A percentile compares a stretch with the other conserved stretches of the same genome.
Conservation (phyloP, 2,888 invertebrate genomes). For the Brachycybe producta region DNA sequence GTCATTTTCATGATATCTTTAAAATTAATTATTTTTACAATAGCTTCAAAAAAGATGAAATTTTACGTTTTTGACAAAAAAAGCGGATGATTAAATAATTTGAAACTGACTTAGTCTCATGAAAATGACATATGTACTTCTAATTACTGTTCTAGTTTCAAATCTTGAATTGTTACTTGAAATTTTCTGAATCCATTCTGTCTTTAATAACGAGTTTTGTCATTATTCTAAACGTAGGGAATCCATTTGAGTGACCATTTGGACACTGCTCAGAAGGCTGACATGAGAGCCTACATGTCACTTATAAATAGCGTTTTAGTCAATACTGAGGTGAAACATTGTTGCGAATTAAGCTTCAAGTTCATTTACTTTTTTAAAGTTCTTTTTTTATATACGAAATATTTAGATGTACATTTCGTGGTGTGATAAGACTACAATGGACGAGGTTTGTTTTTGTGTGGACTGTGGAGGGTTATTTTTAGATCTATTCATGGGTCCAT, state of each 20-base stretch:
- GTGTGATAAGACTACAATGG: slow-evolving; percentile 64
- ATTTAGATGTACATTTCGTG: slow-evolving; percentile 70
- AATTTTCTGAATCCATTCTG: no score
- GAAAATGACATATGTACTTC: slow-evolving; percentile 2
- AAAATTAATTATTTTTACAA: no score
- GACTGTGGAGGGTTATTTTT: no score
- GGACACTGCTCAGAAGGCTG: slow-evolving; percentile 62
- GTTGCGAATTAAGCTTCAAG: background rate
- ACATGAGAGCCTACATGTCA: slow-evolving; percentile 87
- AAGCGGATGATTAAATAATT: no score
- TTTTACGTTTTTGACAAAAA: no score
- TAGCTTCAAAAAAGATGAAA: no score
- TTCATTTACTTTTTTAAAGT: slow-evolving; percentile 20
- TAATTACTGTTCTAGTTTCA: background rate
- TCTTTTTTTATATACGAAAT: background rate
- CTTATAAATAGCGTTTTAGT: slow-evolving; percentile 75
- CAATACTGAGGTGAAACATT: slow-evolving; percentile 62
- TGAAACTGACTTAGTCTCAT: no score
- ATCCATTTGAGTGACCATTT: slow-evolving; percentile 57
- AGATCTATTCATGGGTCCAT: no score
- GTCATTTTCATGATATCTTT: no score
- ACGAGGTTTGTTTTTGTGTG: slow-evolving; percentile 34
- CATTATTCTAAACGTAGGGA: slow-evolving; percentile 42
- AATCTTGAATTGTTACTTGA: no score
- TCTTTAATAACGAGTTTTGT: no score